These are phyloP conservation scores for Enteromius mattozi DNA, from an alignment of 2,797 vertebrate genomes.

Conservation along the genomic window DNA sequence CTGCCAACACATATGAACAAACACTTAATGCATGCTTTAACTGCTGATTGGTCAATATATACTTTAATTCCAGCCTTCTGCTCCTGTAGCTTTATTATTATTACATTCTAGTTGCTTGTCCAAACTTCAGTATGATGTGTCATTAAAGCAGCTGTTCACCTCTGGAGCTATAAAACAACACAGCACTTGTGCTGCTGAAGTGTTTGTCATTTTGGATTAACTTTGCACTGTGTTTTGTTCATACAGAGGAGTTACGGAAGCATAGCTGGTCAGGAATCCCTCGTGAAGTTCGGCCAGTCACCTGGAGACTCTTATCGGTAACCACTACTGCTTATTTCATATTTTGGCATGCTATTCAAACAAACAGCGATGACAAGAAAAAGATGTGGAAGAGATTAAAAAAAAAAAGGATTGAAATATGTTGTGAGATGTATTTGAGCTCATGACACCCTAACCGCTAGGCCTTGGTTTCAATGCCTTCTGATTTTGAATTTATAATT, in stretches of 20 bases:
- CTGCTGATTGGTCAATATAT: background rate
- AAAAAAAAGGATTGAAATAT: background rate
- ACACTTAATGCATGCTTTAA: conserved; percentile 18
- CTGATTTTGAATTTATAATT: background rate
- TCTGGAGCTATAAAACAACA: background rate
- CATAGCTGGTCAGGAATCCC: conserved; percentile 98
- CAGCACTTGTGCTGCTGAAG: background rate
- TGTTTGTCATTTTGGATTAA: conserved; percentile 4
- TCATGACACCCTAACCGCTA: background rate
- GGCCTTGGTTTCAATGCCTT: background rate
- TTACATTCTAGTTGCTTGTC: background rate
- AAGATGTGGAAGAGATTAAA: background rate
- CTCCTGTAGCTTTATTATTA: background rate
- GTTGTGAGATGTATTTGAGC: background rate
- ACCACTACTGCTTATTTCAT: background rate
- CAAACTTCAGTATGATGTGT: background rate
- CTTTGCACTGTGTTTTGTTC: background rate
- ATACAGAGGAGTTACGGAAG: conserved; percentile 92
- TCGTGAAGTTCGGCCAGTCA: conserved; percentile 92
- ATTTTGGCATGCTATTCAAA: background rate
- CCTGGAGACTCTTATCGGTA: conserved; percentile 97
- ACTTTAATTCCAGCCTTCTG: background rate
- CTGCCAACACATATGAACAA: background rate
- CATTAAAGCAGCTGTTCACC: background rate
- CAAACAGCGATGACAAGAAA: too few species aligned